Evolutionary conservation across 2,888 invertebrate species (phyloP).

Genomic region (Pterobdella sp.): DNA sequence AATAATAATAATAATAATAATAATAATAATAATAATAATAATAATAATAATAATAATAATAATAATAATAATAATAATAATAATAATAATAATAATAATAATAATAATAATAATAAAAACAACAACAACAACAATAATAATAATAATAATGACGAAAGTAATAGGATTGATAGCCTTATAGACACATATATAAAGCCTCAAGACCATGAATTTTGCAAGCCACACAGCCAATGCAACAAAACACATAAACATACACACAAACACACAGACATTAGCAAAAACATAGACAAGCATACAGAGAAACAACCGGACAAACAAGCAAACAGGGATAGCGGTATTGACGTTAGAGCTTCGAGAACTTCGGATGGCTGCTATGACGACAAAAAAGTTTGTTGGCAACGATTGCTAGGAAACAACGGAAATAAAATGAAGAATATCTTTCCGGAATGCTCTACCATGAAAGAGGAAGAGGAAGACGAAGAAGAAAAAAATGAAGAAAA

Average conservation of each 20-base stretch:
- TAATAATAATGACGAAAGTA: not conserved
- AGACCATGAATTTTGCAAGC: no score
- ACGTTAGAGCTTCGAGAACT: slow-evolving; percentile 19
- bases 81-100: not conserved
- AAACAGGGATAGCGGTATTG: slow-evolving; percentile 23
- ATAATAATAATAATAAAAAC: not conserved
- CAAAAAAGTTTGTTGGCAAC: slow-evolving; percentile 1
- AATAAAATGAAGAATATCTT: not conserved
- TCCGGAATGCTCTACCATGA: not conserved
- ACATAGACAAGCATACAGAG: not conserved
- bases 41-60: slow-evolving; percentile 14
- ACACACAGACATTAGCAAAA: not conserved
- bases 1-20: slow-evolving; percentile 7
- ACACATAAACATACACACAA: no score
- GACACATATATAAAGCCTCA: not conserved
- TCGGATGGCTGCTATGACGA: not conserved
- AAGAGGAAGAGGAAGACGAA: not conserved
- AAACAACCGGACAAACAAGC: not conserved
- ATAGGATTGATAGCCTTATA: not conserved
- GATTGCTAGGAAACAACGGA: slow-evolving; percentile 4
- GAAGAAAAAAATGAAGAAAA: not conserved
- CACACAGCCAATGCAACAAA: no score
- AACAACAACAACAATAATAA: slow-evolving; percentile 7
- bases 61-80: slow-evolving; percentile 17
- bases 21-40: slow-evolving; percentile 1